Conservation (phyloP, 2,113 vertebrate species). For the Sialia sialis region DNA sequence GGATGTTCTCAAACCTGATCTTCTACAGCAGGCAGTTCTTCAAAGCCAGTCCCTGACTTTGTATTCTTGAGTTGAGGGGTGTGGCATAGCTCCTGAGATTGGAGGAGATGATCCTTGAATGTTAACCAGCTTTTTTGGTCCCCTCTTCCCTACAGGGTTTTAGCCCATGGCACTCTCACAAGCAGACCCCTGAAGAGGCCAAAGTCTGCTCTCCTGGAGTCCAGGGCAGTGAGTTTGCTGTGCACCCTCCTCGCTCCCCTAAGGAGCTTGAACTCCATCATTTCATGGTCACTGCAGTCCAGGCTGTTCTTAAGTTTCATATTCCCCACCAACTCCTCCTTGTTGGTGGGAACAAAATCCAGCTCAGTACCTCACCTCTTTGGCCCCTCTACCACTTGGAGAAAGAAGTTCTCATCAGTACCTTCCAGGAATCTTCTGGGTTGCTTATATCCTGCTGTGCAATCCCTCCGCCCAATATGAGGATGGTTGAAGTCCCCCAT, state of each 20-base stretch:
- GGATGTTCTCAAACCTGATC: not conserved
- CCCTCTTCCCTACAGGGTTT: not conserved
- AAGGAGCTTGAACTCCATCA: not conserved
- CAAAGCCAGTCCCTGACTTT: not conserved
- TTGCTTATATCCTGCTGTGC: not conserved
- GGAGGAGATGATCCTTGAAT: not conserved
- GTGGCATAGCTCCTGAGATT: not conserved
- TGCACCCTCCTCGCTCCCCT: rapidly evolving
- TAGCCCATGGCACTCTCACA: not conserved
- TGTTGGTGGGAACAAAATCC: not conserved
- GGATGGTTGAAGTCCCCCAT: not conserved
- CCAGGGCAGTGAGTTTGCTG: not conserved
- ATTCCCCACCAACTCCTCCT: not conserved
- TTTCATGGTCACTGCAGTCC: not conserved
- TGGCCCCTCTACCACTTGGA: not conserved
- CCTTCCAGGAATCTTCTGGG: not conserved
- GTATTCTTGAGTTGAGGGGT: not conserved
- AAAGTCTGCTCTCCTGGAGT: not conserved
- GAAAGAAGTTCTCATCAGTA: not conserved
- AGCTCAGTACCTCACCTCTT: not conserved
- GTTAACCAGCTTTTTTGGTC: not conserved
- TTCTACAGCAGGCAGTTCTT: not conserved
- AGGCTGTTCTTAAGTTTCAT: not conserved
- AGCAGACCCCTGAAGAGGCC: not conserved
- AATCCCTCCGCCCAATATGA: rapidly evolving